phyloP scores from a whole-genome alignment of 92 coral and sea anemone species.

The Siderastrea radians region DNA sequence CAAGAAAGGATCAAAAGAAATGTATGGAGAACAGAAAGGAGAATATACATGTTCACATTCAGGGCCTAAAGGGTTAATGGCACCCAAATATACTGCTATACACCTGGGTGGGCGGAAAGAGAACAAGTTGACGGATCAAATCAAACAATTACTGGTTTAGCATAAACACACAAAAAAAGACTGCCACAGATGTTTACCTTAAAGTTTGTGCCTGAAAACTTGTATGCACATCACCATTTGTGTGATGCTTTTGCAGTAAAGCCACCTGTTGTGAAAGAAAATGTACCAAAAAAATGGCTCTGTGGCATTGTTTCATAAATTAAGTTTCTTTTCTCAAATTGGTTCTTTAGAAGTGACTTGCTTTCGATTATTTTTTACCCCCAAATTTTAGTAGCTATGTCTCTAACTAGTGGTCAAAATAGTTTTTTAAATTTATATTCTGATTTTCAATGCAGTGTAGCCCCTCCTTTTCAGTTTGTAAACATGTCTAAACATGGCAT shows the following conservation, averaged over 20 bases:
- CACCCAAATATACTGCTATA: too few relatives aligned
- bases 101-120: too few relatives aligned
- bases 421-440: too few relatives aligned
- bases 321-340: not conserved
- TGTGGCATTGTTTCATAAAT: not conserved
- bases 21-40: too few relatives aligned
- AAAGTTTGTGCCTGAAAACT: constrained; percentile 48
- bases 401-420: too few relatives aligned
- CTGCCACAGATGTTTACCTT: not conserved
- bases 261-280: constrained; percentile 1
- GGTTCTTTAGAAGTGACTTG: not conserved
- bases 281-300: not conserved
- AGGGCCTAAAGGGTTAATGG: not conserved
- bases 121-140: not conserved
- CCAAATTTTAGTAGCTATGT: too few relatives aligned
- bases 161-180: not conserved
- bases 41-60: too few relatives aligned
- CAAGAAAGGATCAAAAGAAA: too few relatives aligned
- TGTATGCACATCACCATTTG: constrained; percentile 38
- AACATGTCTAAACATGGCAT: too few relatives aligned
- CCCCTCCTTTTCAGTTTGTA: too few relatives aligned
- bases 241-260: constrained; percentile 38
- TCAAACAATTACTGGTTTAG: not conserved
- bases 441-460: too few relatives aligned
- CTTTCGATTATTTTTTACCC: not conserved